Evolutionary conservation across 35 echinoderm and acorn worm species (phyloP).

Genomic region (Apostichopus japonicus): DNA sequence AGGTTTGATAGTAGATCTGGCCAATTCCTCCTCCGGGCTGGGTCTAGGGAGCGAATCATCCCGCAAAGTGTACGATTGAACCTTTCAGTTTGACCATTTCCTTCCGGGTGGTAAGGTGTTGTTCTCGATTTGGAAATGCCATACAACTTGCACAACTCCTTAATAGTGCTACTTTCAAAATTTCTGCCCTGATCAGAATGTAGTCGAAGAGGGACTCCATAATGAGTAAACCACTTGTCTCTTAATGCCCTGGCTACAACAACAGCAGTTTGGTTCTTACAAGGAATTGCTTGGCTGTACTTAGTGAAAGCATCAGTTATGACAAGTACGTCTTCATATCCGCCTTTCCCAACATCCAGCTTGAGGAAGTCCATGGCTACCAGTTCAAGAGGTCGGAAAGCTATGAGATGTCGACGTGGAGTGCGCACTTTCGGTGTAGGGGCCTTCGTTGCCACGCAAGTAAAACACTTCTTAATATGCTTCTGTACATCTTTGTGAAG

Average conservation of each 20-base stretch:
- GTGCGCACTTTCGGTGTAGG: not conserved
- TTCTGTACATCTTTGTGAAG: not conserved
- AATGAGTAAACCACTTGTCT: conserved; percentile 57
- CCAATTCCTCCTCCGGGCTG: conserved; percentile 33
- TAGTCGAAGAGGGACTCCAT: conserved; percentile 20
- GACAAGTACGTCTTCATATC: conserved; percentile 39
- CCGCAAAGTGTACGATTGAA: conserved; percentile 23
- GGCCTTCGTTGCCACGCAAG: not conserved
- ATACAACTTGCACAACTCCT: conserved; percentile 62
- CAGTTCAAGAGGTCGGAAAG: conserved; percentile 27
- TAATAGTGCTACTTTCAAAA: conserved; percentile 59
- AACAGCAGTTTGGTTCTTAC: conserved; percentile 15
- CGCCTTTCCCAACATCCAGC: not conserved
- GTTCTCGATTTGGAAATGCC: conserved; percentile 39
- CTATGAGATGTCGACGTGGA: conserved; percentile 17
- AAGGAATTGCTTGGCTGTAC: conserved; percentile 21
- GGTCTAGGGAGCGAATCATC: conserved; percentile 53
- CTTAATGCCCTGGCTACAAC: conserved; percentile 41
- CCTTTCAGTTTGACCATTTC: no score
- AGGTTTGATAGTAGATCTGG: conserved; percentile 49
- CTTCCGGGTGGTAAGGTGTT: no score
- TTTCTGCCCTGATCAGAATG: conserved; percentile 66
- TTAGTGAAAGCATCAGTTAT: conserved; percentile 37
- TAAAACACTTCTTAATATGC: conserved; percentile 10
- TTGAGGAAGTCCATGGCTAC: conserved; percentile 43